Percentiles rank a stretch among this genome's conserved stretches.
Conservation (phyloP, 37 sponge, comb jelly and placozoan genomes). For the Lycopodina hypogea region DNA sequence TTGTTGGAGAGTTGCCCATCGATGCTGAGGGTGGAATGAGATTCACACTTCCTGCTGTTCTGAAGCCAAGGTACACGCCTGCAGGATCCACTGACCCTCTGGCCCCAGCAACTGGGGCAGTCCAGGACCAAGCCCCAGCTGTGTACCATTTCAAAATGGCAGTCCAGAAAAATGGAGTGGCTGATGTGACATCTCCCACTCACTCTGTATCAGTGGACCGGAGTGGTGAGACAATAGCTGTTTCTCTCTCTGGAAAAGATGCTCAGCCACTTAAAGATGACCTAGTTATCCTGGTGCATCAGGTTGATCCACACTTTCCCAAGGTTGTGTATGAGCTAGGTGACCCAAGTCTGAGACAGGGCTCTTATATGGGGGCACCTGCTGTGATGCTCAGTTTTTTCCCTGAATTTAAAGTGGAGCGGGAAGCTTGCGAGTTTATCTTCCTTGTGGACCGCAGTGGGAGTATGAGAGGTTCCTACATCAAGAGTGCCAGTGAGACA, state of each 20-base stretch:
- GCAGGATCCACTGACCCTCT: constrained; percentile 16
- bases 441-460: constrained; percentile 87
- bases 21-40: constrained; percentile 52
- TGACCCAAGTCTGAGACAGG: background rate
- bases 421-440: constrained; percentile 62
- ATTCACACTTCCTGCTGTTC: constrained; percentile 51
- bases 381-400: constrained; percentile 74
- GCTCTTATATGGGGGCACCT: constrained; percentile 33
- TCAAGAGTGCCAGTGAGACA: constrained; percentile 69
- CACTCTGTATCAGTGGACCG: constrained; percentile 28
- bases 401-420: constrained; percentile 41
- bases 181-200: constrained; percentile 52
- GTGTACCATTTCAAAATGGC: constrained; percentile 33
- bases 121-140: constrained; percentile 15
- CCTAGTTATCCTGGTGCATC: constrained; percentile 50
- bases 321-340: constrained; percentile 51
- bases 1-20: constrained; percentile 57
- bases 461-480: constrained; percentile 72
- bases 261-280: constrained; percentile 41
- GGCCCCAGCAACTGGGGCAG: background rate
- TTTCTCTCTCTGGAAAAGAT: background rate
- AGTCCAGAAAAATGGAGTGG: constrained; percentile 11
- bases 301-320: constrained; percentile 52
- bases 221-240: background rate
- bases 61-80: constrained; percentile 65